These are phyloP conservation scores for Ectropis grisescens DNA, from an alignment of 1,140 invertebrate species.

Conservation along the genomic window DNA sequence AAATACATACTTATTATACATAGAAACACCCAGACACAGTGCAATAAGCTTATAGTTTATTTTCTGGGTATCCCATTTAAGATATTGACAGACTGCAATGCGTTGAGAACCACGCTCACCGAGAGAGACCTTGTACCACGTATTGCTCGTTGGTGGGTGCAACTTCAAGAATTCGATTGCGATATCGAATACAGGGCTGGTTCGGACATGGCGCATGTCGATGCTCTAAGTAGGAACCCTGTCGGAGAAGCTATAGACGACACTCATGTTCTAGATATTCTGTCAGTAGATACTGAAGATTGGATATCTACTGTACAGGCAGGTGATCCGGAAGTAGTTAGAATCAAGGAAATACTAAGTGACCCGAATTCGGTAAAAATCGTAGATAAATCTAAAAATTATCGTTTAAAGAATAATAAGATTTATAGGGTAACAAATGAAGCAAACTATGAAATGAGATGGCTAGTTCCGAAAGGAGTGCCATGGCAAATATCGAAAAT, in stretches of 20 bases:
- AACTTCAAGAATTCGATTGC: background rate
- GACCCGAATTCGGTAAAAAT: background rate
- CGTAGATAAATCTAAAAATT: background rate
- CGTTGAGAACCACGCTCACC: background rate
- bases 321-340: background rate
- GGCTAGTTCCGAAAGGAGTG: constrained; percentile 14
- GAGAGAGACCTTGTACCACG: constrained; percentile 8
- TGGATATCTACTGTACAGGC: constrained; percentile 8
- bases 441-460: background rate
- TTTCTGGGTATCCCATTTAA: background rate
- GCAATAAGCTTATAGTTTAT: background rate
- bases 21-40: no score
- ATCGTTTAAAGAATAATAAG: background rate
- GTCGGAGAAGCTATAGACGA: background rate
- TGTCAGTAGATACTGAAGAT: constrained; percentile 12
- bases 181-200: background rate
- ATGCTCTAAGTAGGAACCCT: background rate
- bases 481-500: constrained; percentile 12
- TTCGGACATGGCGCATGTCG: background rate
- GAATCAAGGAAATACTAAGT: background rate
- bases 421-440: background rate
- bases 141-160: background rate
- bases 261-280: constrained; percentile 3
- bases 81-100: background rate
- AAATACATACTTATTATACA: no score